Evolutionary conservation across 2,888 invertebrate genomes (phyloP).

Genomic region (Platypus cylindrus): DNA sequence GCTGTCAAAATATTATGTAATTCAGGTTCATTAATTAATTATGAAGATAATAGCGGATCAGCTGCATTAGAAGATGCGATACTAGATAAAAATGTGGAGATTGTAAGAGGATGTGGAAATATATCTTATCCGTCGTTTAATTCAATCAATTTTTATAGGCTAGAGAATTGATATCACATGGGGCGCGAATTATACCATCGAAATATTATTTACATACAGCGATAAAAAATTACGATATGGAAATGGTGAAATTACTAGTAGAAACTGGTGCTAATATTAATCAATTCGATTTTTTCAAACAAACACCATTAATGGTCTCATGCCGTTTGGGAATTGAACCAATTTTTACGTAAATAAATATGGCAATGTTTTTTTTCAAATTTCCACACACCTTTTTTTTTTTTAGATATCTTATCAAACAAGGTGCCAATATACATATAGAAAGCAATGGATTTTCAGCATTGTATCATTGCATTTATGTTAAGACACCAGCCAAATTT

Average conservation of each 20-base stretch:
- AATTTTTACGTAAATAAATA: constrained; percentile 24
- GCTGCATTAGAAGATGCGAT: constrained; percentile 62
- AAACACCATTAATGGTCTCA: constrained; percentile 55
- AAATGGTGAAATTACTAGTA: constrained; percentile 44
- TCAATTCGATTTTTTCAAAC: constrained; percentile 50
- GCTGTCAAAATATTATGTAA: constrained; percentile 39
- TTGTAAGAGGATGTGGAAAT: constrained; percentile 33
- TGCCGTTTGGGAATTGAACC: too few relatives aligned
- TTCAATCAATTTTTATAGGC: constrained; percentile 5
- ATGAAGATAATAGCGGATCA: constrained; percentile 56
- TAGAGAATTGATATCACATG: constrained; percentile 42
- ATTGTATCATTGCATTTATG: constrained; percentile 50
- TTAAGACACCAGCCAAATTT: constrained; percentile 39
- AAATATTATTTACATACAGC: constrained; percentile 58
- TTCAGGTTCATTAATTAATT: constrained; percentile 50
- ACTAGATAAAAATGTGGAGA: constrained; percentile 43
- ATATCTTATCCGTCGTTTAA: neutral
- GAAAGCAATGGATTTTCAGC: constrained; percentile 35
- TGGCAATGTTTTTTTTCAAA: constrained; percentile 4
- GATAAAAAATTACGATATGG: constrained; percentile 47
- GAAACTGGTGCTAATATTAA: constrained; percentile 47
- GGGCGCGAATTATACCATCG: constrained; percentile 57
- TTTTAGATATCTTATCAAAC: constrained; percentile 19
- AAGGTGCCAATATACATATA: constrained; percentile 30
- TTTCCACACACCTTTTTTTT: constrained; percentile 6